phyloP scores from a whole-genome alignment of 2,888 invertebrate genomes.

The Mythimna pallens region DNA sequence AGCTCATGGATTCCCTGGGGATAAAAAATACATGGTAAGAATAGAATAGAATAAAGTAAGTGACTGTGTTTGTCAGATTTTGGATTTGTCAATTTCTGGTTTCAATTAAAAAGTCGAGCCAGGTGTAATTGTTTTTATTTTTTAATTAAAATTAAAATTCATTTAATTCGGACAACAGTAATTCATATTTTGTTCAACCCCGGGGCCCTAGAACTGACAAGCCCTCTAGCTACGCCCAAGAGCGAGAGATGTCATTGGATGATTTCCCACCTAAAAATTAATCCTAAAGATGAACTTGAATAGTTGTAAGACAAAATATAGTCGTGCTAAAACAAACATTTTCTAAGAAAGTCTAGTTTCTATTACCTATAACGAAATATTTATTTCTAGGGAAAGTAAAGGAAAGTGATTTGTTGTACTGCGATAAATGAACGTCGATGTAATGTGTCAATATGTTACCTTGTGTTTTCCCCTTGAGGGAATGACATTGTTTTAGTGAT shows the following conservation, averaged over 20 bases:
- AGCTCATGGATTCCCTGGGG: conserved; percentile 94
- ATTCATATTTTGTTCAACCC: no score
- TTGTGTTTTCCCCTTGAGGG: conserved; percentile 3
- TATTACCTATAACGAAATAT: neutral
- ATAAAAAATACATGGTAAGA: conserved; percentile 29
- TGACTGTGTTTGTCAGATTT: conserved; percentile 18
- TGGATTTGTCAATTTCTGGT: neutral
- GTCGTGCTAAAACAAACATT: conserved; percentile 2
- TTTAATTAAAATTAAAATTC: no score
- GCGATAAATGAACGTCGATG: conserved; percentile 16
- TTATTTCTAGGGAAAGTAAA: conserved; percentile 37
- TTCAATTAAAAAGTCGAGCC: neutral
- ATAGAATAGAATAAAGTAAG: no score
- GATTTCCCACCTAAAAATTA: no score
- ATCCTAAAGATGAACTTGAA: neutral
- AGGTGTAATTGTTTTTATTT: no score
- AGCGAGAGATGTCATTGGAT: no score
- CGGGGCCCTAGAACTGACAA: no score
- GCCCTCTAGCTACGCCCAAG: no score
- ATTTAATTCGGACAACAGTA: no score
- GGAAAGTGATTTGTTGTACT: conserved; percentile 18
- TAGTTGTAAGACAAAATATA: neutral
- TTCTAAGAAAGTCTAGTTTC: conserved; percentile 27
- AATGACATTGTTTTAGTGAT: no score
- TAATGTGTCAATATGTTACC: conserved; percentile 26